Percentiles rank a stretch among this genome's conserved stretches.
Conservation (phyloP, 2,888 invertebrate species). For the Margaritifera margaritifera region DNA sequence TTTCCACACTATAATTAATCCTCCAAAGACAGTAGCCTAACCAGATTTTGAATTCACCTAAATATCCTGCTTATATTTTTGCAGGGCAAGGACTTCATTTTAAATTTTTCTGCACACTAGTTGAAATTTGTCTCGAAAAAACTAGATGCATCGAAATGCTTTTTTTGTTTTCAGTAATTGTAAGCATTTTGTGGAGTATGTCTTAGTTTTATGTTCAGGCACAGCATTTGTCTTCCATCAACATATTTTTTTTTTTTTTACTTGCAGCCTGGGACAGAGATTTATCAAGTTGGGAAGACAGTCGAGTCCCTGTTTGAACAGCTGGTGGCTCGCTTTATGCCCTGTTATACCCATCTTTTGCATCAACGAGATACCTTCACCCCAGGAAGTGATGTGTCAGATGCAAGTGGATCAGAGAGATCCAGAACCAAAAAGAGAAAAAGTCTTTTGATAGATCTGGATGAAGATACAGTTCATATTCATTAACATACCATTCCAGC, state of each 20-base stretch:
- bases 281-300: conserved; percentile 62
- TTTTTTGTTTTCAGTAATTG: background rate
- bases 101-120: no score
- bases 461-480: conserved; percentile 19
- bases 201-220: background rate
- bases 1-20: no score
- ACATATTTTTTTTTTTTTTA: conserved; percentile 7
- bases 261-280: conserved; percentile 61
- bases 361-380: conserved; percentile 19
- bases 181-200: background rate
- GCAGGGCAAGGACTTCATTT: no score
- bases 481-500: conserved; percentile 1
- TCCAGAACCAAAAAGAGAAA: conserved; percentile 31
- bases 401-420: conserved; percentile 20
- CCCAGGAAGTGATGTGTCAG: conserved; percentile 11
- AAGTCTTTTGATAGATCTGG: conserved; percentile 33
- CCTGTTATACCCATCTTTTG: conserved; percentile 49
- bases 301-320: conserved; percentile 62
- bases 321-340: conserved; percentile 58
- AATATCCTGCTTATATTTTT: no score
- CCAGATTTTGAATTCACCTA: no score
- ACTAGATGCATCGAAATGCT: background rate
- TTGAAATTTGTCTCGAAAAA: background rate
- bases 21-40: no score
- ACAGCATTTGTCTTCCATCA: background rate